Percentiles rank a stretch among this genome's conserved stretches.
These are phyloP conservation scores for Lampris incognitus DNA, from an alignment of 2,113 vertebrate genomes.

Conservation along the genomic window DNA sequence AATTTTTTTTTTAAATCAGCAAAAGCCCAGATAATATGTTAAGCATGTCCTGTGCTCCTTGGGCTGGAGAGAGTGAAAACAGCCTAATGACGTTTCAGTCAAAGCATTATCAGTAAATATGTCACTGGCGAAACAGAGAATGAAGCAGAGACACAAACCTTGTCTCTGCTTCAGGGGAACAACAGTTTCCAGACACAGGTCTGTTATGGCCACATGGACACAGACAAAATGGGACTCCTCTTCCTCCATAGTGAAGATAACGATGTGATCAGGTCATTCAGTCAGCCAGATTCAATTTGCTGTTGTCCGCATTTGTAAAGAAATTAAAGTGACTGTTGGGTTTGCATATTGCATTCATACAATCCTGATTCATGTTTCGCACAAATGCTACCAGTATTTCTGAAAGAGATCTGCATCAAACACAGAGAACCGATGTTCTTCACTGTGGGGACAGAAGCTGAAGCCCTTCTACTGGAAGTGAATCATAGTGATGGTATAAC, in stretches of 20 bases:
- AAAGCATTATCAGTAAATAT: constrained; percentile 48
- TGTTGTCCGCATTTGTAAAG: not conserved
- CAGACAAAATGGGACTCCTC: not conserved
- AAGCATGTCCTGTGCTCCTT: constrained; percentile 1
- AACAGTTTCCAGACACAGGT: constrained; percentile 34
- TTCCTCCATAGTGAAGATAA: not conserved
- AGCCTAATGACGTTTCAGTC: constrained; percentile 34
- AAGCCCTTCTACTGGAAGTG: too few species aligned
- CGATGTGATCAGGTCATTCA: not conserved
- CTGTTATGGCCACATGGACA: not conserved
- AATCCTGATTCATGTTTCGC: too few species aligned
- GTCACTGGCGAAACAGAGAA: constrained; percentile 34
- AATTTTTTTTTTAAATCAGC: not conserved
- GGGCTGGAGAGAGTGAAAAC: constrained; percentile 20
- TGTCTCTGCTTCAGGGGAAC: constrained; percentile 17
- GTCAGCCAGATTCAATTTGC: too few species aligned
- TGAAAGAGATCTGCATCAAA: too few species aligned
- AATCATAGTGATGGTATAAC: too few species aligned
- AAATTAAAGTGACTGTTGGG: not conserved
- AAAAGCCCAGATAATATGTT: not conserved
- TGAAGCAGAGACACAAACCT: constrained; percentile 35
- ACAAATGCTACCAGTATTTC: too few species aligned
- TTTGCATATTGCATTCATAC: not conserved
- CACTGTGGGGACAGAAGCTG: too few species aligned
- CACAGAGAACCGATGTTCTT: too few species aligned